A percentile compares a stretch with the other conserved stretches of the same genome.
Evolutionary conservation across 2,113 vertebrate genomes (phyloP).

Genomic region (Junco hyemalis): DNA sequence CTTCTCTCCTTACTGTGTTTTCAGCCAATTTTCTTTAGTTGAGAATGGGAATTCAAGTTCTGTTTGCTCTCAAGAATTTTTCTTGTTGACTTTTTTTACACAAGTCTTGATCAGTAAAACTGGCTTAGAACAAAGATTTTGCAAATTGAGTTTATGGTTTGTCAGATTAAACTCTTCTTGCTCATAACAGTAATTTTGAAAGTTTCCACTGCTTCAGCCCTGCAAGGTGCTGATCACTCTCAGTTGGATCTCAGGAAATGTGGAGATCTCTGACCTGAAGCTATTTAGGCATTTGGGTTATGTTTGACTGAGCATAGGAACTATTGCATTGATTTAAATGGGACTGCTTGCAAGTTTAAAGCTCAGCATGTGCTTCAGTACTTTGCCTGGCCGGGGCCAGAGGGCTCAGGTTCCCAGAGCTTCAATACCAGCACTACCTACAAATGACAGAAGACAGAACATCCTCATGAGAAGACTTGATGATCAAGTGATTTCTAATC

Average conservation of each 20-base stretch:
- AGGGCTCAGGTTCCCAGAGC: constrained; percentile 2
- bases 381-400: neutral
- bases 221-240: neutral
- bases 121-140: neutral
- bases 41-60: neutral
- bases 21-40: neutral
- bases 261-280: neutral
- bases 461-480: neutral
- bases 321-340: neutral
- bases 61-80: neutral
- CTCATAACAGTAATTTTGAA: neutral
- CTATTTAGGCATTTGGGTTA: neutral
- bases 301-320: neutral
- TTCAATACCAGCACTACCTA: neutral
- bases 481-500: neutral
- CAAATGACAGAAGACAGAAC: neutral
- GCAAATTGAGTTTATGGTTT: neutral
- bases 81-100: neutral
- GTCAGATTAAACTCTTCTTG: neutral
- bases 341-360: neutral
- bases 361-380: constrained; percentile 11
- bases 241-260: neutral
- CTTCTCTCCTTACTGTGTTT: neutral
- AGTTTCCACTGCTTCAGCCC: neutral
- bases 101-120: neutral